These are phyloP conservation scores for Acarapis woodi DNA, from an alignment of 1,140 invertebrate species.

Conservation along the genomic window DNA sequence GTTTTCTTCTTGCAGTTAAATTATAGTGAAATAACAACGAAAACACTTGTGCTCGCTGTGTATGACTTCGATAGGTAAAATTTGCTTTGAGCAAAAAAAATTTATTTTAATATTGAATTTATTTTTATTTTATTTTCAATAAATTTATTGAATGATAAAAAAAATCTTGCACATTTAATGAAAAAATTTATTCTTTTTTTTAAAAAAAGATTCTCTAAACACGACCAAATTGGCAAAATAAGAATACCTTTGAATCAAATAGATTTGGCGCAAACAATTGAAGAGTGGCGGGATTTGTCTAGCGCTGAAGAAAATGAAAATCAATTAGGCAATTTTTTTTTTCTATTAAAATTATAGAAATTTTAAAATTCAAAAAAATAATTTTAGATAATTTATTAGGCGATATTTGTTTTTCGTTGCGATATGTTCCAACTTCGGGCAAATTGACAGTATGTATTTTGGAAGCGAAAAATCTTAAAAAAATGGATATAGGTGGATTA, in stretches of 20 bases:
- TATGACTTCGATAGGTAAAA: conserved; percentile 82
- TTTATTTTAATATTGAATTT: not conserved
- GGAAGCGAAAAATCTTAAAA: conserved; percentile 43
- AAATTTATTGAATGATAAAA: too few relatives aligned
- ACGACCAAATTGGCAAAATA: conserved; percentile 98
- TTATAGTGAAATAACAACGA: conserved; percentile 13
- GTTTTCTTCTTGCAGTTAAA: conserved; percentile 11
- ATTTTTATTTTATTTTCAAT: not conserved
- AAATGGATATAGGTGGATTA: conserved; percentile 43
- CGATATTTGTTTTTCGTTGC: conserved; percentile 33
- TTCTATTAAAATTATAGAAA: too few relatives aligned
- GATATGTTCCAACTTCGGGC: conserved; percentile 42
- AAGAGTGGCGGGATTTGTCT: conserved; percentile 91
- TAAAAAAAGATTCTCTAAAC: conserved; percentile 64
- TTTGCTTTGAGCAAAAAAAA: not conserved
- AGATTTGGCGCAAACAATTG: conserved; percentile 91
- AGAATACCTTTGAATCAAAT: conserved; percentile 89
- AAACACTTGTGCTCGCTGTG: conserved; percentile 82
- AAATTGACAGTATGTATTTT: conserved; percentile 41
- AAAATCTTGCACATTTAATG: not conserved
- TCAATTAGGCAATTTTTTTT: too few relatives aligned
- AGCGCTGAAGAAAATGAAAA: conserved; percentile 96
- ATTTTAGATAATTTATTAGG: conserved; percentile 81
- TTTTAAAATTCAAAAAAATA: too few relatives aligned
- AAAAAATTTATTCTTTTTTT: conserved; percentile 15